Conservation (phyloP, 2,797 vertebrate genomes). For the Fundulus diaphanus region DNA sequence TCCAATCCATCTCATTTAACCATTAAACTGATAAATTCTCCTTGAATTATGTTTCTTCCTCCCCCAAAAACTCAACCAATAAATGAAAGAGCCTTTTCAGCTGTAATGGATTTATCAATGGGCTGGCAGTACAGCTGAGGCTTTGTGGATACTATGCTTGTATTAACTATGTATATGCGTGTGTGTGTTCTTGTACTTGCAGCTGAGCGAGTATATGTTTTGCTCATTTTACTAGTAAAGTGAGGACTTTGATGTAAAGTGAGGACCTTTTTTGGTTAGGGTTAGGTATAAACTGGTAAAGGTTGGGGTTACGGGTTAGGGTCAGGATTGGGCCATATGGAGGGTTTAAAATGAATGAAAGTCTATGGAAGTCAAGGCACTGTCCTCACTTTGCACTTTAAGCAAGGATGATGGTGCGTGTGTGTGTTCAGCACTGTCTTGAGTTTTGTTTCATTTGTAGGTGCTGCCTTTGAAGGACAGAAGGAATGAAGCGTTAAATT, state of each 20-base stretch:
- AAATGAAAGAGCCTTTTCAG: constrained; percentile 66
- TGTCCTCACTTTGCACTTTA: too few species aligned
- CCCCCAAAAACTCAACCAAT: constrained; percentile 60
- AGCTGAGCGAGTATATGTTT: too few species aligned
- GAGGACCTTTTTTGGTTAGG: too few species aligned
- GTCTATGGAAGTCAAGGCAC: neutral
- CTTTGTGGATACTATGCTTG: constrained; percentile 44
- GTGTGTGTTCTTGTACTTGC: constrained; percentile 14
- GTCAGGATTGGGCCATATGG: too few species aligned
- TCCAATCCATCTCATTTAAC: constrained; percentile 52
- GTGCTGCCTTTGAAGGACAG: constrained; percentile 30
- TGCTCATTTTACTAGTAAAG: too few species aligned
- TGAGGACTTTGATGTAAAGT: too few species aligned
- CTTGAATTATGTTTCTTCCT: constrained; percentile 63
- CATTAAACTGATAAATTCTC: constrained; percentile 62
- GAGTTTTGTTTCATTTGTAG: constrained; percentile 29
- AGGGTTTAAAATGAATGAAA: too few species aligned
- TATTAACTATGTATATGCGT: constrained; percentile 8
- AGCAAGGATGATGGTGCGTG: constrained; percentile 4
- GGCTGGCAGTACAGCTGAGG: constrained; percentile 52
- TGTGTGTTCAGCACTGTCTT: constrained; percentile 29
- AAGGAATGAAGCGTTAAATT: constrained; percentile 29
- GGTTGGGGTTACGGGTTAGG: too few species aligned
- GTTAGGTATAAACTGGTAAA: too few species aligned
- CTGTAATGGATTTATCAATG: constrained; percentile 73